Percentiles rank a stretch among this genome's conserved stretches.
These are phyloP conservation scores for Polydrusus cervinus DNA, from an alignment of 2,888 invertebrate species.

Conservation along the genomic window DNA sequence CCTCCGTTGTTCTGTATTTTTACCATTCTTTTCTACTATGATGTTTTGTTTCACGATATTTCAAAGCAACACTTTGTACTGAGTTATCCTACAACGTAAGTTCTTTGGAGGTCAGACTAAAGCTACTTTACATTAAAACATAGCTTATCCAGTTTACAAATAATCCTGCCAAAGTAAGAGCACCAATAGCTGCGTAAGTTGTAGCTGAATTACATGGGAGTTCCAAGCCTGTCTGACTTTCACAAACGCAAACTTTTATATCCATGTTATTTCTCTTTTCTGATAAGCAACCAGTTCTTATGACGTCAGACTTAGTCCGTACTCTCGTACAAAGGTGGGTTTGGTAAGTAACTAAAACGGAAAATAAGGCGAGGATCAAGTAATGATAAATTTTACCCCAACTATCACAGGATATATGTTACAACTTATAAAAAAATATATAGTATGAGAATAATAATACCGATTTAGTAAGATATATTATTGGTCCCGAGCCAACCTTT, in stretches of 20 bases:
- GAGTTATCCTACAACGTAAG: no score
- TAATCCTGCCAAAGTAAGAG: background rate
- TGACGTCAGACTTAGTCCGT: background rate
- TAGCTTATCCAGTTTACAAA: background rate
- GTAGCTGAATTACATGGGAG: background rate
- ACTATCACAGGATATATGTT: no score
- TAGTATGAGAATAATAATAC: no score
- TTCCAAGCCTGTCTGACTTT: background rate
- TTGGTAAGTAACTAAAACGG: constrained; percentile 7
- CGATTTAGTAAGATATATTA: no score
- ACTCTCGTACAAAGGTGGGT: constrained; percentile 1
- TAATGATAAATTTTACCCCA: no score
- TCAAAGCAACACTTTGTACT: no score
- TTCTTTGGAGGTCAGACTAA: background rate
- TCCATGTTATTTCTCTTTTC: constrained; percentile 15
- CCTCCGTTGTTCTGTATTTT: no score
- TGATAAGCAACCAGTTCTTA: background rate
- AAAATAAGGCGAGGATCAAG: background rate
- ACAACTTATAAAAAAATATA: no score
- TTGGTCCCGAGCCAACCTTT: no score
- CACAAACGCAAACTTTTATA: background rate
- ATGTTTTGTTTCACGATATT: no score
- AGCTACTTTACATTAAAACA: background rate
- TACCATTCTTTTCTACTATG: no score
- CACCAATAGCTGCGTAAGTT: background rate